Base-by-base conservation (phyloP, 2,113 vertebrate genomes). In the Neogobius melanostomus region DNA sequence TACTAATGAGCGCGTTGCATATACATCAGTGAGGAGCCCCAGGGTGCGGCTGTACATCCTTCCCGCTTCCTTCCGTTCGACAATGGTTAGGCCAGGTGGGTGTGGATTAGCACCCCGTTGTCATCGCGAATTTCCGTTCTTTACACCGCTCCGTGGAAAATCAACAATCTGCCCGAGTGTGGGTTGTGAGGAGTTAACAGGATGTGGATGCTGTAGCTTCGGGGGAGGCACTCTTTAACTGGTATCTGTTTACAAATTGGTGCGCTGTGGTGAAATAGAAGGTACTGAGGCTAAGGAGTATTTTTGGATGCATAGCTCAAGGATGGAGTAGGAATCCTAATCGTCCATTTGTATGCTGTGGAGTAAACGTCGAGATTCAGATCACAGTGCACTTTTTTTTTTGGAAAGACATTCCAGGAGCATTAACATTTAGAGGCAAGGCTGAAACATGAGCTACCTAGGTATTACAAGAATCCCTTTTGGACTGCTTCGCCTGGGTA, bases 31-130 rank as follows among this genome's bases (percentile, higher is more conserved):
- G 83, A 80, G 67, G 12, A 70, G 67, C 57, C 72, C 66, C 8
- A 0, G 75, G 68, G 72, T 60, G 71, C 75, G 9, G 77, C 77
- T 47, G 64, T 60, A 76, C 76, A 77, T 69, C 54, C 44, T 75
- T 75, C 71, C 74, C 52, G 47, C 73, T 75, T 79, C 51, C 77
- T 75, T 78, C 82, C 17, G 68, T 72, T 74, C 80, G 83, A 0
- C 62, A 75, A 81, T 71, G 74, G 76, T n/a, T 83, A 82, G 74
- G 69, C 57, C 66, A 71, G 82, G 85, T 85, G 87, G 85, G 88
- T 67, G 87, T 81, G 82, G 87, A 91, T 91, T 87, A 91, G 80
- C 82, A 0, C 76, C 76, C 59, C 69, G 74, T 80, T 82, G 74
- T 82, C 82, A 82, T 79, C 82, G 82, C 87, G 66, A 79, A 85